Percentiles rank a stretch among this genome's conserved stretches.
Conservation (phyloP, 2,113 vertebrate genomes). For the Pomatostomus ruficeps region DNA sequence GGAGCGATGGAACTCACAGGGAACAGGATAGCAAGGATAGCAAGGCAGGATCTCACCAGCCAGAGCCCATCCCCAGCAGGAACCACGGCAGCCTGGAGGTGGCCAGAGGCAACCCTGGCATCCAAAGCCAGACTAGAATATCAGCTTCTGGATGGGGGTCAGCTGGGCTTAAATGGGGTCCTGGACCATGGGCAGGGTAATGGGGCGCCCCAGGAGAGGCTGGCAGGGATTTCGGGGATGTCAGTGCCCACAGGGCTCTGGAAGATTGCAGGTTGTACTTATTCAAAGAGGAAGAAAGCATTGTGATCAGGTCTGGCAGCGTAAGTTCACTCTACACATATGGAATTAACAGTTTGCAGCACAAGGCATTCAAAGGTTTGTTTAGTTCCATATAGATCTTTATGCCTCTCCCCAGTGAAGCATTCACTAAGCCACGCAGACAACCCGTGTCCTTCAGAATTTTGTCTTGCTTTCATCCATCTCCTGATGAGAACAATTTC, state of each 20-base stretch:
- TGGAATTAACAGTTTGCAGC: background rate
- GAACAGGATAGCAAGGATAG: background rate
- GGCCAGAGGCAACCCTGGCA: rapidly evolving
- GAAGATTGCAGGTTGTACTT: background rate
- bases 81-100: background rate
- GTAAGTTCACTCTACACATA: background rate
- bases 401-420: background rate
- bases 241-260: background rate
- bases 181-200: background rate
- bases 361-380: background rate
- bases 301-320: background rate
- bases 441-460: background rate
- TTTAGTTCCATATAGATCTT: background rate
- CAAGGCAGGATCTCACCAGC: background rate
- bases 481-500: background rate
- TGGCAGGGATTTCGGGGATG: background rate
- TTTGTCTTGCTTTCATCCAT: background rate
- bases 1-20: background rate
- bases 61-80: background rate
- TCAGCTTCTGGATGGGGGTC: background rate
- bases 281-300: background rate
- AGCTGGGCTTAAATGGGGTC: background rate
- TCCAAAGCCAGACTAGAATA: rapidly evolving
- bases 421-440: background rate
- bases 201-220: background rate